phyloP scores from a whole-genome alignment of 2,888 invertebrate species.

The Smittia aterrima region DNA sequence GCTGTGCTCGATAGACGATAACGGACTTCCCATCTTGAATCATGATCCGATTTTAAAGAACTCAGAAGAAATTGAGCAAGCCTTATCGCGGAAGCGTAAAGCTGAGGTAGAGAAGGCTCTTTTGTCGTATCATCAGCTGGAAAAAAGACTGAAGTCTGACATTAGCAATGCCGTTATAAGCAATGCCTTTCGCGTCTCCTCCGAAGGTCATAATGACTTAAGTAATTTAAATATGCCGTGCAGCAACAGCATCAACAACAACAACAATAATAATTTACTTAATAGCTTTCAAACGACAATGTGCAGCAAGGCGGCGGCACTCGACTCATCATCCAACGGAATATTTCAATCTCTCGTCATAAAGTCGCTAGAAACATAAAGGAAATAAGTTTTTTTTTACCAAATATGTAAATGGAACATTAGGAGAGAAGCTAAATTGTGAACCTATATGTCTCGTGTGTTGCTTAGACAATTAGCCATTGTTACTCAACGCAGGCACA shows the following conservation, averaged over 20 bases:
- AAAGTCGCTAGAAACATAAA: conserved; percentile 39
- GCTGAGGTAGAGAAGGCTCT: conserved; percentile 35
- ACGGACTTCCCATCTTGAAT: conserved; percentile 14
- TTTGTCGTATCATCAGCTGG: conserved; percentile 35
- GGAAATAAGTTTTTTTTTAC: conserved; percentile 1
- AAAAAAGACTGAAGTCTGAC: conserved; percentile 34
- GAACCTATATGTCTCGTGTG: not conserved
- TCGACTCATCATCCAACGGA: conserved; percentile 36
- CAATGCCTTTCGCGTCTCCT: conserved; percentile 23
- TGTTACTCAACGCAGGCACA: conserved; percentile 37
- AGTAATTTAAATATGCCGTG: conserved; percentile 12
- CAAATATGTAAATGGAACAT: conserved; percentile 9
- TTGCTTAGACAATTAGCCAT: conserved; percentile 28
- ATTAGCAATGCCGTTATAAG: conserved; percentile 13
- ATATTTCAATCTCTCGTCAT: conserved; percentile 38
- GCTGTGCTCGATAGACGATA: conserved; percentile 38
- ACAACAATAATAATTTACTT: conserved; percentile 32
- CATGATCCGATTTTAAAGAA: conserved; percentile 38
- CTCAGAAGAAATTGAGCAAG: conserved; percentile 38
- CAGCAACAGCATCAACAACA: conserved; percentile 31
- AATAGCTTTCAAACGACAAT: conserved; percentile 30
- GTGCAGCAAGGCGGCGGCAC: conserved; percentile 35
- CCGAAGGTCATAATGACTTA: conserved; percentile 32
- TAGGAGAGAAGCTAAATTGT: not conserved
- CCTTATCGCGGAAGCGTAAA: conserved; percentile 35